Evolutionary conservation across 2,113 vertebrate species (phyloP).

Genomic region (Origma solitaria): DNA sequence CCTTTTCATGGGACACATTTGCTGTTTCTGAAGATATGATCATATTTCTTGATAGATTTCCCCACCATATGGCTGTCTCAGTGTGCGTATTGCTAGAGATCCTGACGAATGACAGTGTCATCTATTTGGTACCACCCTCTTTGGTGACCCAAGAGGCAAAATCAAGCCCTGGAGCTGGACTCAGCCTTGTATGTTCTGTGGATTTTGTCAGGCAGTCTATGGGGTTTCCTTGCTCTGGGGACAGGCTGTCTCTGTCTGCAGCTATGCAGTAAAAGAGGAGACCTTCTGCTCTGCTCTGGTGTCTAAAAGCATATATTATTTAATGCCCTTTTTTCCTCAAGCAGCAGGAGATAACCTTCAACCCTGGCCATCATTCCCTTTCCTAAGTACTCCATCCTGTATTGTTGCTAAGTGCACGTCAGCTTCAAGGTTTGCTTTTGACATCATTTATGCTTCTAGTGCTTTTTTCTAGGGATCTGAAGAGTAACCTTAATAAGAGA

Average conservation of each 20-base stretch:
- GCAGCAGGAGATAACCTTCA: neutral
- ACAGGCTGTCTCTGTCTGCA: neutral
- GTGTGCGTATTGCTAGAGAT: neutral
- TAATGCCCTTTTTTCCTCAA: neutral
- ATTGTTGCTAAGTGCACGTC: neutral
- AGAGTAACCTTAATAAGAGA: neutral
- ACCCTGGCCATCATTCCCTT: neutral
- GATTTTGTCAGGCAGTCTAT: neutral
- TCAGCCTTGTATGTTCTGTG: neutral
- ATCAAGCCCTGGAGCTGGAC: neutral
- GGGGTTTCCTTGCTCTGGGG: neutral
- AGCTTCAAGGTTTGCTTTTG: neutral
- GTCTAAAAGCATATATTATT: neutral
- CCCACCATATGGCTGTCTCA: neutral
- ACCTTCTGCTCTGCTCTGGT: neutral
- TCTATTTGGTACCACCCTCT: neutral
- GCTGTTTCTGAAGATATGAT: neutral
- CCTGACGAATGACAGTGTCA: neutral
- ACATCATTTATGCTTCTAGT: neutral
- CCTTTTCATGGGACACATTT: neutral
- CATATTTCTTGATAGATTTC: neutral
- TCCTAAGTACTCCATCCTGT: neutral
- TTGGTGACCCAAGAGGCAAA: neutral
- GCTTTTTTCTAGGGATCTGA: neutral
- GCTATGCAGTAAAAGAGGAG: neutral